phyloP scores from a whole-genome alignment of 1,140 invertebrate genomes.

The Microplitis mediator region DNA sequence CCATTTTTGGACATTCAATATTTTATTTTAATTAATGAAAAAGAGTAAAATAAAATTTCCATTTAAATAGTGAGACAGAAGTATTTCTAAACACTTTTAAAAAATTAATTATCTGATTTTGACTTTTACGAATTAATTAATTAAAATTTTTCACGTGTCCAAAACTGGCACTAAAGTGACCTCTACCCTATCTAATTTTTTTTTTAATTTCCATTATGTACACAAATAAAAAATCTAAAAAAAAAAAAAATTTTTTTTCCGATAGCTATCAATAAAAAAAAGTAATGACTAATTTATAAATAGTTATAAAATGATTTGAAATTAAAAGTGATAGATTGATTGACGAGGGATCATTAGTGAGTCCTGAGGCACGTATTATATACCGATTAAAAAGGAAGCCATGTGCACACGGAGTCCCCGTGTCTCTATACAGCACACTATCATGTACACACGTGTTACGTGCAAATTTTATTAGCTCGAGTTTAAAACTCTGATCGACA shows the following conservation, averaged over 20 bases:
- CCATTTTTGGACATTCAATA: too few species aligned
- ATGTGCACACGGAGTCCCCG: background rate
- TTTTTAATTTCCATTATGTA: too few species aligned
- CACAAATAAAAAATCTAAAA: background rate
- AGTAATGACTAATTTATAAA: background rate
- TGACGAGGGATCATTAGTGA: background rate
- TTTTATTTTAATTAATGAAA: too few species aligned
- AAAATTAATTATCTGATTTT: too few species aligned
- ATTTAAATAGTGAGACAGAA: too few species aligned
- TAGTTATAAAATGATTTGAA: background rate
- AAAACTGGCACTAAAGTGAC: too few species aligned
- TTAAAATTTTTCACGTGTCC: too few species aligned
- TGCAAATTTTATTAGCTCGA: slow-evolving; percentile 28
- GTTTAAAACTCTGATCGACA: slow-evolving; percentile 15
- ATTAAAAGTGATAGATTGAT: slow-evolving; percentile 17
- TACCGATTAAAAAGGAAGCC: slow-evolving; percentile 10
- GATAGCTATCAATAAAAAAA: background rate
- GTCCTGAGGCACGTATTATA: slow-evolving; percentile 2
- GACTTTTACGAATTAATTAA: too few species aligned
- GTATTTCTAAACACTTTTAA: too few species aligned
- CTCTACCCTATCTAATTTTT: too few species aligned
- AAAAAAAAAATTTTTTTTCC: background rate
- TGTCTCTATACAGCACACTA: background rate
- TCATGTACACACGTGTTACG: slow-evolving; percentile 2
- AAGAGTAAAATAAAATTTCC: too few species aligned